Percentiles rank a stretch among this genome's conserved stretches.
phyloP scores from a whole-genome alignment of 1,140 invertebrate genomes.

The Pectinophora gossypiella region DNA sequence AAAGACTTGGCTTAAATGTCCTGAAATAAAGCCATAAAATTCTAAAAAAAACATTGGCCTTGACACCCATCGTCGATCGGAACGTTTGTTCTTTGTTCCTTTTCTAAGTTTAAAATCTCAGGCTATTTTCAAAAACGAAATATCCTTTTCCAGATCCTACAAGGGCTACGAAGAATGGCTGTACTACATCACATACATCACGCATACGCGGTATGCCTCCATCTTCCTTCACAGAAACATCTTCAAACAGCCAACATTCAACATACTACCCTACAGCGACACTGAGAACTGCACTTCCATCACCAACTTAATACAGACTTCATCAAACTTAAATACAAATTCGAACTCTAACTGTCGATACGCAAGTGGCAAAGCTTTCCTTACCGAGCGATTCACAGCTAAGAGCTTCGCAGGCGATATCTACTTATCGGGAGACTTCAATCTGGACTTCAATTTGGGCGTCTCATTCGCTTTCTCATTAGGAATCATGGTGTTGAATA shows the following conservation, averaged over 20 bases:
- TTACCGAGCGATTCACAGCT: constrained; percentile 83
- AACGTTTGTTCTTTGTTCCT: too few relatives aligned
- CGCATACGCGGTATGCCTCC: constrained; percentile 85
- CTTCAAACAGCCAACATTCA: constrained; percentile 76
- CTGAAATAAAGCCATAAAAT: too few relatives aligned
- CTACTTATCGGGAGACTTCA: constrained; percentile 78
- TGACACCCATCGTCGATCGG: too few relatives aligned
- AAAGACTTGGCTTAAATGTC: too few relatives aligned
- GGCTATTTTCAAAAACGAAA: constrained; percentile 6
- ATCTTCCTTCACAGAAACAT: constrained; percentile 82
- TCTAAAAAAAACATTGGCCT: too few relatives aligned
- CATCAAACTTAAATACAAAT: constrained; percentile 65
- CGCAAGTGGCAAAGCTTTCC: constrained; percentile 82
- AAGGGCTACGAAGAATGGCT: constrained; percentile 87
- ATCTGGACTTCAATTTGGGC: constrained; percentile 85
- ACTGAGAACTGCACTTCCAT: constrained; percentile 75
- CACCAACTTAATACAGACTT: constrained; percentile 70
- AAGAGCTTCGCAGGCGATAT: constrained; percentile 76
- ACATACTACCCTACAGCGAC: constrained; percentile 67
- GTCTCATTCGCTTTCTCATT: constrained; percentile 90
- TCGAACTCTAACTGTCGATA: constrained; percentile 80
- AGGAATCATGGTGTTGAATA: constrained; percentile 87
- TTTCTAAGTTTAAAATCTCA: too few relatives aligned
- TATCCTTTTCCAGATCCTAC: constrained; percentile 76
- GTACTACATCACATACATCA: constrained; percentile 86